Base-by-base conservation (phyloP, 1,140 invertebrate genomes). In the Euura lappo region DNA sequence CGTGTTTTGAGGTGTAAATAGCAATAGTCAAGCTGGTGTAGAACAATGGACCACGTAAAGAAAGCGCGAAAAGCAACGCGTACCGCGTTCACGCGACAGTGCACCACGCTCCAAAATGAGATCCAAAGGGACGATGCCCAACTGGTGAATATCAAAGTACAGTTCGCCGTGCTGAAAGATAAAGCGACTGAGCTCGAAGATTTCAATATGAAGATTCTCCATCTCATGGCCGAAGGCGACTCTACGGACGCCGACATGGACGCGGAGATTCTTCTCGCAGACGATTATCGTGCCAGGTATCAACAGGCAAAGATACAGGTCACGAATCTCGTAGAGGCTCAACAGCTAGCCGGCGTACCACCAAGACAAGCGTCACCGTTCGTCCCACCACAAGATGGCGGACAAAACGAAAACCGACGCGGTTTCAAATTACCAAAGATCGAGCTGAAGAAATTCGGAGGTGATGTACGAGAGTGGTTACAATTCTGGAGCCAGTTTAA, bases 371-470 rank as follows among this genome's bases (percentile, higher is more conserved):
- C n/a, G n/a, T n/a, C n/a, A n/a, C n/a, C n/a, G n/a, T n/a, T n/a
- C n/a, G n/a, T n/a, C n/a, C n/a, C n/a, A n/a, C n/a, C n/a, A n/a
- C n/a, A n/a, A n/a, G n/a, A n/a, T 11, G 11, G 5, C 11, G 5
- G 47, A 51, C 47, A 51, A 51, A 6, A 5, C 6, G 11, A 51
- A 11, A 51, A 11, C 6, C 5, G n/a, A n/a, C n/a, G n/a, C n/a
- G n/a, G n/a, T n/a, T 75, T 76, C 43, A 79, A 78, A 73, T 28
- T 80, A 69, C 78, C 84, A 44, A 81, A 79, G 69, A 45, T 84
- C 45, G 76, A 80, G 2, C 42, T 82, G 3, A 72, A 72, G 1
- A 78, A 78, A n/a, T n/a, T n/a, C n/a, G 43, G 69, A 73, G 6
- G 11, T 69, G 4, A 72, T 46, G 43, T 11, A 66, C 11, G n/a